Evolutionary conservation across 2,113 vertebrate genomes (phyloP).

Genomic region (Apus apus): DNA sequence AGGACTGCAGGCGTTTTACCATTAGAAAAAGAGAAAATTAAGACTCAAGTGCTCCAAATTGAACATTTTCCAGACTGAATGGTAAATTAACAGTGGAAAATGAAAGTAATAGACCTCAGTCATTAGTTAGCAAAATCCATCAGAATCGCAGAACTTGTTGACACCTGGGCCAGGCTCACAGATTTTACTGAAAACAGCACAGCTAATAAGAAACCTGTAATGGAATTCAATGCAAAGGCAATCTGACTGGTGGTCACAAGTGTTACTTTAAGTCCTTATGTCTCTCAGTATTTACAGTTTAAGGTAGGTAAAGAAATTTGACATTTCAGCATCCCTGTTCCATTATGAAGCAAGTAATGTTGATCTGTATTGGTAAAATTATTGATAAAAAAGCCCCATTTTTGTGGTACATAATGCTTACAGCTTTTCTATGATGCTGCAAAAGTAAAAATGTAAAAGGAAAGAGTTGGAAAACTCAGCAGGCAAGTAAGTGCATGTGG

Average conservation of each 20-base stretch:
- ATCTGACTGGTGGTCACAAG: neutral
- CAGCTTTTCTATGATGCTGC: neutral
- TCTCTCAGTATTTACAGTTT: neutral
- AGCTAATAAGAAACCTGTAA: neutral
- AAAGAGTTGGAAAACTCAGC: neutral
- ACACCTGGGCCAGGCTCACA: neutral
- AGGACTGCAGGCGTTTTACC: neutral
- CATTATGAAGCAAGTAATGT: neutral
- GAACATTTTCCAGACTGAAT: neutral
- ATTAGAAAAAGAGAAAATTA: neutral
- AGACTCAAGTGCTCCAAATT: neutral
- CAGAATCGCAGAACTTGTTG: neutral
- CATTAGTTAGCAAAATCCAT: neutral
- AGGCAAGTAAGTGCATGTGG: neutral
- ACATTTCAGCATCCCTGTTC: neutral
- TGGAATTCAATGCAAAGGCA: neutral
- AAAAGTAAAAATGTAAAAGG: neutral
- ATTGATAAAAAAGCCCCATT: neutral
- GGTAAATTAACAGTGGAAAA: neutral
- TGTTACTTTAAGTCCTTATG: neutral
- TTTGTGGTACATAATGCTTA: neutral
- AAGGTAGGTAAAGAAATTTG: neutral
- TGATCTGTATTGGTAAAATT: neutral
- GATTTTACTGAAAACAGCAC: neutral
- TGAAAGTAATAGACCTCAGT: neutral